Evolutionary conservation across 2,113 vertebrate genomes (phyloP), one percentile per base, ranked within the genome.

Genomic region (Ascaphus truei): DNA sequence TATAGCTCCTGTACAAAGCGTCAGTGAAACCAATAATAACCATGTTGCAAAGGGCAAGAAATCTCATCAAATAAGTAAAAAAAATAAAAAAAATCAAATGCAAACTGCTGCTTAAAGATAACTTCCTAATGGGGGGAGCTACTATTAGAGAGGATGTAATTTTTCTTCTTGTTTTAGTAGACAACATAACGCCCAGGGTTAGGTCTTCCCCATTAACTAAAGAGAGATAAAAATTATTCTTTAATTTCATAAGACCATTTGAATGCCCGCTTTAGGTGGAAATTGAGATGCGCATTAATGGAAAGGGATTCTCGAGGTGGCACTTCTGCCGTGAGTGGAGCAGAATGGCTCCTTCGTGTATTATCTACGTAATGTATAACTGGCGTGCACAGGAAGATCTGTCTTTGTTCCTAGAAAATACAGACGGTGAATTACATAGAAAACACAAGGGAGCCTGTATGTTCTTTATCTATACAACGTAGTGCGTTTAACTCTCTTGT

Each of bases 241-340:
- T 72, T 62, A 43, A 52, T 80, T 74, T 77, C 50, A 72, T 41
- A 45, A 61, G 76, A 48, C n/a, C 57, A 37, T 67, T 73, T 78
- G 53, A 41, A 11, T 55, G 59, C 29, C 31, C 55, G 23, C 4
- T 72, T 55, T 18, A 75, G 26, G 27, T 47, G 13, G 48, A 23
- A 63, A 29, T 30, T 31, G 18, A 25, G 34, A 51, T 30, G 15
- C n/a, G n/a, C 25, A 64, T 37, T 51, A 51, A 16, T 33, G 41
- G 22, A 8, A 2, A 18, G 15, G 10, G 29, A 18, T 47, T 64
- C 33, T 64, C 22, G 7, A 36, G 15, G 33, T 37, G 13, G 22
- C 3, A 61, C n/a, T 61, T 61, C 15, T 45, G 25, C 47, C 34
- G 13, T 31, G 5, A 37, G 15, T 64, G 30, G 51, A 36, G n/a